A percentile compares a stretch with the other conserved stretches of the same genome.
phyloP scores from a whole-genome alignment of 1,140 invertebrate species.

The Mylabris phalerata region DNA sequence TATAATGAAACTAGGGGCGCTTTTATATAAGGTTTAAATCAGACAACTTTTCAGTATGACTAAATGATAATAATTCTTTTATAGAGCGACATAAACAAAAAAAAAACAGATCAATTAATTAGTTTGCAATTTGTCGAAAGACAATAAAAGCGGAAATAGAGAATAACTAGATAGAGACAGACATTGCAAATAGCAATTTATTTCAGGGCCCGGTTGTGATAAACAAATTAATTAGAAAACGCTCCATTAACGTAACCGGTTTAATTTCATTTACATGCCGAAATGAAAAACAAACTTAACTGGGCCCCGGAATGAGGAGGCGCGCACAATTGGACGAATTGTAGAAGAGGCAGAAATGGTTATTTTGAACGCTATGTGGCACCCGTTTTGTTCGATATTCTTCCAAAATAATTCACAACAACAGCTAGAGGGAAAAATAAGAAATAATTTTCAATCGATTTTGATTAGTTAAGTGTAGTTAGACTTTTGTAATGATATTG shows the following conservation, averaged over 20 bases:
- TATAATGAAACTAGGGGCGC: no score
- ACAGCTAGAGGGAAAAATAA: slow-evolving; percentile 26
- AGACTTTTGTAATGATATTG: slow-evolving; percentile 40
- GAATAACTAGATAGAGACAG: background rate
- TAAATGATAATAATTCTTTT: no score
- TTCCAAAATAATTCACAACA: background rate
- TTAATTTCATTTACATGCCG: slow-evolving; percentile 17
- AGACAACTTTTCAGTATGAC: no score
- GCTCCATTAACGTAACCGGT: slow-evolving; percentile 16
- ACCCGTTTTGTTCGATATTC: slow-evolving; percentile 10
- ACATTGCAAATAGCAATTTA: slow-evolving; percentile 13
- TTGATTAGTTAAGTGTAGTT: slow-evolving; percentile 39
- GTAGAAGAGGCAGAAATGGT: no score
- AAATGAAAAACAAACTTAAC: slow-evolving; percentile 17
- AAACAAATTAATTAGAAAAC: slow-evolving; percentile 18
- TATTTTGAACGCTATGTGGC: slow-evolving; percentile 1
- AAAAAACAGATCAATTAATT: no score
- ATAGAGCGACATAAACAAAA: no score
- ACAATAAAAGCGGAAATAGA: no score
- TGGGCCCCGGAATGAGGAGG: slow-evolving; percentile 5
- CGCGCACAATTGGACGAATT: background rate
- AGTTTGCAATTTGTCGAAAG: no score
- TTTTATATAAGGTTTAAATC: no score
- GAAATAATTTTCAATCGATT: slow-evolving; percentile 36
- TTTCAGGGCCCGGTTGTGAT: slow-evolving; percentile 6